These are phyloP conservation scores for Mamestra configurata DNA, from an alignment of 1,140 invertebrate genomes.

Conservation along the genomic window DNA sequence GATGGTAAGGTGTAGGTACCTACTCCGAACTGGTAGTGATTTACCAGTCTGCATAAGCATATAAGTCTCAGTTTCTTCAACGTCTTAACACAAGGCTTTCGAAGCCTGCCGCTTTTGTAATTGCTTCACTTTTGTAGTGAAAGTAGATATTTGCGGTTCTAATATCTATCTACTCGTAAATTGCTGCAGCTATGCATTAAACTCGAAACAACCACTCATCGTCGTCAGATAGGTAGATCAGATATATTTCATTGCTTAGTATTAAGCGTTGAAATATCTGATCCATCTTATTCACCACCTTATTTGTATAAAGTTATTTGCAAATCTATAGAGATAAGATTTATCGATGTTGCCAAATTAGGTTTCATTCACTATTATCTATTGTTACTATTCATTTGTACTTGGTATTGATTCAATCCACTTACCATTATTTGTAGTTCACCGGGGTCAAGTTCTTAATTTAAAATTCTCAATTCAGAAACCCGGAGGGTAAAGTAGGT, in stretches of 20 bases:
- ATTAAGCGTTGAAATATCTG: conserved; percentile 1
- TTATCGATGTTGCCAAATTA: conserved; percentile 33
- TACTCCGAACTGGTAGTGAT: no score
- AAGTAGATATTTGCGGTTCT: no score
- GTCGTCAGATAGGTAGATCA: no score
- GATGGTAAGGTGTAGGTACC: no score
- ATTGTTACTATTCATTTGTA: not conserved
- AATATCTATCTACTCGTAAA: no score
- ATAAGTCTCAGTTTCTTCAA: no score
- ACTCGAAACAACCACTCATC: not conserved
- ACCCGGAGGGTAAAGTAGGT: no score
- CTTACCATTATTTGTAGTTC: conserved; percentile 19
- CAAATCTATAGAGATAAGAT: conserved; percentile 20
- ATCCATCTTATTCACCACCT: not conserved
- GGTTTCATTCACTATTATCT: not conserved
- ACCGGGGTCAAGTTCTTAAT: conserved; percentile 24
- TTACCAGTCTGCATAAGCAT: no score
- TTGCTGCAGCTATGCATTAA: not conserved
- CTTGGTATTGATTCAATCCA: conserved; percentile 3
- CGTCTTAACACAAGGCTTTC: no score
- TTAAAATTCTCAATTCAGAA: no score
- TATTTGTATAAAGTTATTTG: conserved; percentile 16
- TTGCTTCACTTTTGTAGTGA: no score
- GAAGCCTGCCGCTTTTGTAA: no score
- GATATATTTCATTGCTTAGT: not conserved